A percentile compares a stretch with the other conserved stretches of the same genome.
These are phyloP conservation scores for Heliconius eleuchia DNA, from an alignment of 1,140 invertebrate genomes.

Conservation along the genomic window DNA sequence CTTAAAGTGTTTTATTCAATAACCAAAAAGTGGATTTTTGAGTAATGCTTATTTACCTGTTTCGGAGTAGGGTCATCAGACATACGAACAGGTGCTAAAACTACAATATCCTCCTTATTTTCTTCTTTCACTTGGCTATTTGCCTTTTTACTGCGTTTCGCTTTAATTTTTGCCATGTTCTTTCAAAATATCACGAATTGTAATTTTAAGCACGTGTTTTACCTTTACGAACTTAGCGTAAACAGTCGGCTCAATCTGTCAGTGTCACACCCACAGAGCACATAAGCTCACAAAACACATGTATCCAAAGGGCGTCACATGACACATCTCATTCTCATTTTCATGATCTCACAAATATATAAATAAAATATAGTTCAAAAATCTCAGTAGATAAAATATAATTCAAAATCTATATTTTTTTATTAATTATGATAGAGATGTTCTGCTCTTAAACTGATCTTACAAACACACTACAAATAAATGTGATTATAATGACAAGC, in stretches of 20 bases:
- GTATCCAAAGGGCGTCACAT: too few species aligned
- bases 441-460: too few species aligned
- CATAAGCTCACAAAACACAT: too few species aligned
- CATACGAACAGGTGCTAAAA: slow-evolving; percentile 68
- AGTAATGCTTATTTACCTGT: slow-evolving; percentile 57
- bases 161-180: slow-evolving; percentile 66
- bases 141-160: slow-evolving; percentile 55
- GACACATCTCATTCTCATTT: too few species aligned
- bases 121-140: slow-evolving; percentile 36
- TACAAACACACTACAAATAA: too few species aligned
- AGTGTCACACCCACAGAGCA: too few species aligned
- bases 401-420: too few species aligned
- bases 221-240: background rate
- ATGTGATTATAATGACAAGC: too few species aligned
- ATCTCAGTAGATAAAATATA: too few species aligned
- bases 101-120: slow-evolving; percentile 59
- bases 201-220: slow-evolving; percentile 40
- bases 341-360: too few species aligned
- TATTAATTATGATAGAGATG: too few species aligned
- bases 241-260: background rate
- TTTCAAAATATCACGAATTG: slow-evolving; percentile 13
- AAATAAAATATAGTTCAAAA: too few species aligned
- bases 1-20: background rate
- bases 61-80: slow-evolving; percentile 68
- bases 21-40: background rate